Percentiles rank a stretch among this genome's conserved stretches.
Conservation (phyloP, 2,113 vertebrate species). For the Lycaon pictus region DNA sequence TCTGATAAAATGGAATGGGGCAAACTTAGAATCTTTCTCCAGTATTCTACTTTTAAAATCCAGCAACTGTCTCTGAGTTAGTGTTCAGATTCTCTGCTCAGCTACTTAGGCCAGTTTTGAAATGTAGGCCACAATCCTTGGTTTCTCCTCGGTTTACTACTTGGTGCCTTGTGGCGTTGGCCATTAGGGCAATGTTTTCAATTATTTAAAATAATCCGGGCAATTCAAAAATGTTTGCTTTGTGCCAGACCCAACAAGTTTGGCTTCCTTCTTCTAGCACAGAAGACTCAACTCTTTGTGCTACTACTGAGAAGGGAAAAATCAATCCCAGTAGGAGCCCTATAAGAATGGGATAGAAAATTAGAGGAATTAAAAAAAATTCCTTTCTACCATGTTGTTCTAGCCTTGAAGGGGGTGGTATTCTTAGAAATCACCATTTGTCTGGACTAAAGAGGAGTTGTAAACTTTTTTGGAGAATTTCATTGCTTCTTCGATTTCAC, state of each 20-base stretch:
- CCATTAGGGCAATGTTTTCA: constrained; percentile 26
- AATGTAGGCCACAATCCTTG: neutral
- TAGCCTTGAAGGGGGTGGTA: neutral
- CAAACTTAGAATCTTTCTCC: neutral
- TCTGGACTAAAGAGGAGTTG: neutral
- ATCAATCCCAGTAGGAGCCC: neutral
- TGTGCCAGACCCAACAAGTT: neutral
- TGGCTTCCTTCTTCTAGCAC: neutral
- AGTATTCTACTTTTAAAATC: constrained; percentile 11
- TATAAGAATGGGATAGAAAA: neutral
- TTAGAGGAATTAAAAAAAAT: neutral
- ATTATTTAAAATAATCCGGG: constrained; percentile 54
- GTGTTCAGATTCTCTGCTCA: neutral
- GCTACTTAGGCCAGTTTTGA: neutral
- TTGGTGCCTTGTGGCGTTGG: neutral
- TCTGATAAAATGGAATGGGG: neutral
- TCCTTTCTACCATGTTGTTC: neutral
- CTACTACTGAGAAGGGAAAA: neutral
- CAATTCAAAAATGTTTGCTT: constrained; percentile 38
- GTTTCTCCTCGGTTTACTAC: neutral
- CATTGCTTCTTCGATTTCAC: constrained; percentile 49
- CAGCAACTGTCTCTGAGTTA: neutral
- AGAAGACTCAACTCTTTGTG: neutral
- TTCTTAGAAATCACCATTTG: constrained; percentile 47
- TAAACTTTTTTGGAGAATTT: neutral